These are phyloP conservation scores for Thymelicus acteon DNA, from an alignment of 2,888 invertebrate species.

Conservation along the genomic window DNA sequence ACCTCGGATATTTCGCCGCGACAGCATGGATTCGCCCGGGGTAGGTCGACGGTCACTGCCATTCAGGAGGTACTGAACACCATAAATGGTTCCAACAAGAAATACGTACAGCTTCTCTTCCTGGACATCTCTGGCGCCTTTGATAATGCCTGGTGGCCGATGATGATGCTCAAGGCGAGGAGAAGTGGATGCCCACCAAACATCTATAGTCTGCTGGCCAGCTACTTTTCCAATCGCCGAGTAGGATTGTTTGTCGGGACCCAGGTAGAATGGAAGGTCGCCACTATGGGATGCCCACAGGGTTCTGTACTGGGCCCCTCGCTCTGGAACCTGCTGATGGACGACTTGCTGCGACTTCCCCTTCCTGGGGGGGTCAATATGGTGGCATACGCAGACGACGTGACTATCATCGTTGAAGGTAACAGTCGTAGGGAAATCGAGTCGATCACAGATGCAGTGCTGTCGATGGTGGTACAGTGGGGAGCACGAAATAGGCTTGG, in stretches of 20 bases:
- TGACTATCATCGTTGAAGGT: conserved; percentile 42
- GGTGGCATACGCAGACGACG: conserved; percentile 48
- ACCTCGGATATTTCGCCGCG: conserved; percentile 33
- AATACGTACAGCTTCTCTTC: conserved; percentile 44
- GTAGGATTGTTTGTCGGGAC: too few species aligned
- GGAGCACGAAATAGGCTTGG: too few species aligned
- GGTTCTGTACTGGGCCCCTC: conserved; percentile 39
- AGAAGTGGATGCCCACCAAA: too few species aligned
- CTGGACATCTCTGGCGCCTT: conserved; percentile 54
- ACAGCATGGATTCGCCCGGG: conserved; percentile 3
- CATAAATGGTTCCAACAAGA: conserved; percentile 3
- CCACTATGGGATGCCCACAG: conserved; percentile 42
- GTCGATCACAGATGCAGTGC: too few species aligned
- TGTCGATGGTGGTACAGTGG: too few species aligned
- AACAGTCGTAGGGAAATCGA: background rate
- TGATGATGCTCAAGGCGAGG: conserved; percentile 37
- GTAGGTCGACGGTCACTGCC: conserved; percentile 47
- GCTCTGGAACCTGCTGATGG: conserved; percentile 29
- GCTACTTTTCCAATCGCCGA: too few species aligned
- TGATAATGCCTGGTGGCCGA: conserved; percentile 49
- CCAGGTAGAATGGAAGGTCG: conserved; percentile 34
- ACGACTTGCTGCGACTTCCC: conserved; percentile 14
- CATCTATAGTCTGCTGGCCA: too few species aligned
- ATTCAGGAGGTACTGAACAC: conserved; percentile 13
- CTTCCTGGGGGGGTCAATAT: conserved; percentile 30